Evolutionary conservation across 2,888 invertebrate species (phyloP), one percentile per base, ranked within the genome.

Genomic region (Vesta saturnalis): DNA sequence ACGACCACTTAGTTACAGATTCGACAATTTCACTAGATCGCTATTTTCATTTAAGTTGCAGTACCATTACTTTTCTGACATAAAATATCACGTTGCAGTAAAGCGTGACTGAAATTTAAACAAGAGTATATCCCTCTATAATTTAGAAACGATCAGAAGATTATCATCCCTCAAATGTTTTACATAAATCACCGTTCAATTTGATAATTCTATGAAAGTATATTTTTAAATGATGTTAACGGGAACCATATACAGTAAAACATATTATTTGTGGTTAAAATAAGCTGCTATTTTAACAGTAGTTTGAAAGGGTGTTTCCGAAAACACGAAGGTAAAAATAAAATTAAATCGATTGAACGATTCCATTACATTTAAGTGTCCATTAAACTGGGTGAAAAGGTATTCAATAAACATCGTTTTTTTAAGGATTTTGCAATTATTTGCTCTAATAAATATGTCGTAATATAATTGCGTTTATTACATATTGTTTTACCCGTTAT

Each of bases 1-100:
- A 43, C 43, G 3, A n/a, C 43, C n/a, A n/a, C 46, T 43, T 14
- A 21, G 46, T 59, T 18, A 22, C 15, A 59, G 46, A 59, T 59
- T 59, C 23, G 59, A 59, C 47, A 58, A 58, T 58, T 43, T 58
- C 15, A 39, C 46, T 19, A 19, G 47, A 15, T 49, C 15, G 15
- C 59, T 21, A 47, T 59, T 59, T 59, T 39, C 47, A 43, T 59
- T 57, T 59, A 59, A 59, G 14, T 43, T 59, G 21, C 59, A 19
- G 10, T 59, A 22, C 43, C 15, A 16, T 15, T 14, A 30, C 6
- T 47, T 47, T 59, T 43, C 46, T 47, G 46, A 59, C 46, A 39
- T 46, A 59, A 46, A 46, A 18, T 59, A 46, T 43, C 46, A 21
- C 21, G 46, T 59, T 59, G 46, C 46, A 59, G 59, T 15, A 59